These are phyloP conservation scores for Nephrotoma guestfalica DNA, from an alignment of 2,888 invertebrate species.

Conservation along the genomic window DNA sequence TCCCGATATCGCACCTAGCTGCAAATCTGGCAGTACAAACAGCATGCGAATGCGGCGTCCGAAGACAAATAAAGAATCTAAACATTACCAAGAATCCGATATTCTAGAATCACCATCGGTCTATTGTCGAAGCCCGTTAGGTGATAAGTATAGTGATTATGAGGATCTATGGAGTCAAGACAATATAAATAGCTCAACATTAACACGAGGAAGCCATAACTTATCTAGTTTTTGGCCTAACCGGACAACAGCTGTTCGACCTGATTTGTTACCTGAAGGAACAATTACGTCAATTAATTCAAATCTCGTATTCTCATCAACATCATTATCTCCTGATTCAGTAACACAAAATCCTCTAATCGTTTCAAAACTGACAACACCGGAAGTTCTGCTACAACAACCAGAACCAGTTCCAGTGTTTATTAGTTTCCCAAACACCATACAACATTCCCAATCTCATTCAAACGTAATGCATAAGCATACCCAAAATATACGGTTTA, in stretches of 20 bases:
- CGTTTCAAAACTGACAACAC: slow-evolving; percentile 1
- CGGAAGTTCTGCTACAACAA: not conserved
- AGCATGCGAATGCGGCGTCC: slow-evolving; percentile 36
- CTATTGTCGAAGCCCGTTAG: slow-evolving; percentile 73
- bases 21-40: slow-evolving; percentile 31
- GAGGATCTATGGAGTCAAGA: slow-evolving; percentile 85
- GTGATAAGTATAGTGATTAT: slow-evolving; percentile 88
- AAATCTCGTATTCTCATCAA: slow-evolving; percentile 32
- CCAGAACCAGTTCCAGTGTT: not conserved
- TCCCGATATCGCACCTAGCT: slow-evolving; percentile 29
- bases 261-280: slow-evolving; percentile 46
- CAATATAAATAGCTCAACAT: slow-evolving; percentile 32
- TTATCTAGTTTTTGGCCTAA: slow-evolving; percentile 29
- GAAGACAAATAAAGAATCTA: slow-evolving; percentile 46
- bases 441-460: not conserved
- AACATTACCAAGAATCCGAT: slow-evolving; percentile 67
- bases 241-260: slow-evolving; percentile 29
- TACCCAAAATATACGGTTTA: not conserved
- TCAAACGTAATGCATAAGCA: not conserved
- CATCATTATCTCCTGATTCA: slow-evolving; percentile 21
- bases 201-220: slow-evolving; percentile 35
- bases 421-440: not conserved
- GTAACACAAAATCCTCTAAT: slow-evolving; percentile 18
- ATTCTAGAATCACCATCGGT: slow-evolving; percentile 68
- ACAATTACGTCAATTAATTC: slow-evolving; percentile 42